Conservation (phyloP, 2,888 invertebrate genomes). For the Tribolium freemani region DNA sequence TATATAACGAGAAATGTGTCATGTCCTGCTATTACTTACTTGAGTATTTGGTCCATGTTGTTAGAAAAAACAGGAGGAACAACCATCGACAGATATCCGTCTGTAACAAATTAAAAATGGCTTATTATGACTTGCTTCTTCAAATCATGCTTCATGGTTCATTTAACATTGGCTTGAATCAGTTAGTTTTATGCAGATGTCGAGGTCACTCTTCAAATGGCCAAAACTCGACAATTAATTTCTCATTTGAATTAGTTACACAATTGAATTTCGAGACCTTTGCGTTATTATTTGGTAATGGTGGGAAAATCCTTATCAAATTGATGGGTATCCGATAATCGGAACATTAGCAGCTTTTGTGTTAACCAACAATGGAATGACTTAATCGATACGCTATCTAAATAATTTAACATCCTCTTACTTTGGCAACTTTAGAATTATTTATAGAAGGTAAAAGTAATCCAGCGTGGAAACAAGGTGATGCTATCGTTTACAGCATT, state of each 20-base stretch:
- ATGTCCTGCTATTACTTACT: conserved; percentile 52
- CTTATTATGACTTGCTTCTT: not conserved
- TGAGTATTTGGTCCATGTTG: conserved; percentile 58
- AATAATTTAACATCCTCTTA: not conserved
- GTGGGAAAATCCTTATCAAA: conserved; percentile 18
- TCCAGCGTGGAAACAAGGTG: not conserved
- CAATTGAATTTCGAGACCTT: conserved; percentile 6
- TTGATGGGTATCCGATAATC: not conserved
- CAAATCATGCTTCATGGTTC: not conserved
- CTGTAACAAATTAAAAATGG: conserved; percentile 56
- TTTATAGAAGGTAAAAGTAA: not conserved
- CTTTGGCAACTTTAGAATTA: not conserved
- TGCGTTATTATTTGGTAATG: not conserved
- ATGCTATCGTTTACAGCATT: not conserved
- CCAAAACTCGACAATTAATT: not conserved
- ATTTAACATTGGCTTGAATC: not conserved
- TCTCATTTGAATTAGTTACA: conserved; percentile 1
- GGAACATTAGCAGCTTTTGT: not conserved
- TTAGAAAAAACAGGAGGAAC: conserved; percentile 57
- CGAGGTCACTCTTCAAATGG: not conserved
- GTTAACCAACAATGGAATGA: not conserved
- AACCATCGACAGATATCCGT: conserved; percentile 61
- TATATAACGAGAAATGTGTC: not conserved
- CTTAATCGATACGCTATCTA: not conserved
- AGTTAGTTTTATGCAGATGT: conserved; percentile 2